Evolutionary conservation across 2,113 vertebrate species (phyloP).

Genomic region (Daphoenositta chrysoptera): DNA sequence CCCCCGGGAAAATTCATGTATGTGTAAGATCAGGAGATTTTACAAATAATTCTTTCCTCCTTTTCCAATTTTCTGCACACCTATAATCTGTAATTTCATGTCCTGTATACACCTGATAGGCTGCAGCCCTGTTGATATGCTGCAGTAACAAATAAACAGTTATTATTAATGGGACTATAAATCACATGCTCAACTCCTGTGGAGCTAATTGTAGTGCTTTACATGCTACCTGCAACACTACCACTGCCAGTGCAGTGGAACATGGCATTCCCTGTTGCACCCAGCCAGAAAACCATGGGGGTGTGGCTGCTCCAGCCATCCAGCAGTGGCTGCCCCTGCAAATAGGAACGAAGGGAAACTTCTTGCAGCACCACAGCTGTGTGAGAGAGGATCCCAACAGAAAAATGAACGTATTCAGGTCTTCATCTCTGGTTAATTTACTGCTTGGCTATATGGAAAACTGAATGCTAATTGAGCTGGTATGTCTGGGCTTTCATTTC

Average conservation of each 20-base stretch:
- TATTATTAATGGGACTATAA: neutral
- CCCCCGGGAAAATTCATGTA: neutral
- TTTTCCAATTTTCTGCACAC: neutral
- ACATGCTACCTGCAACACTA: neutral
- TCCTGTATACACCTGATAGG: neutral
- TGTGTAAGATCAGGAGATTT: neutral
- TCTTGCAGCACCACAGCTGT: neutral
- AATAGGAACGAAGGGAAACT: neutral
- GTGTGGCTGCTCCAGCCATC: neutral
- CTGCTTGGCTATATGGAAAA: neutral
- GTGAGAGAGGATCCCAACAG: neutral
- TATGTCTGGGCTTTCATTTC: neutral
- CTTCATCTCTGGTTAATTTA: neutral
- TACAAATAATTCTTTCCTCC: neutral
- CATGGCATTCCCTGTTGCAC: neutral
- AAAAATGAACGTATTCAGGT: neutral
- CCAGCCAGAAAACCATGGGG: neutral
- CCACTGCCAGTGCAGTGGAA: neutral
- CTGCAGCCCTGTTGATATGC: neutral
- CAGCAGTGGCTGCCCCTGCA: neutral
- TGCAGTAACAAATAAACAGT: neutral
- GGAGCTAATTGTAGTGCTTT: neutral
- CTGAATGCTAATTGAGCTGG: neutral
- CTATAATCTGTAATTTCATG: neutral
- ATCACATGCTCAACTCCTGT: neutral